Base-by-base conservation (phyloP, 2,113 vertebrate species). In the Serinus canaria region DNA sequence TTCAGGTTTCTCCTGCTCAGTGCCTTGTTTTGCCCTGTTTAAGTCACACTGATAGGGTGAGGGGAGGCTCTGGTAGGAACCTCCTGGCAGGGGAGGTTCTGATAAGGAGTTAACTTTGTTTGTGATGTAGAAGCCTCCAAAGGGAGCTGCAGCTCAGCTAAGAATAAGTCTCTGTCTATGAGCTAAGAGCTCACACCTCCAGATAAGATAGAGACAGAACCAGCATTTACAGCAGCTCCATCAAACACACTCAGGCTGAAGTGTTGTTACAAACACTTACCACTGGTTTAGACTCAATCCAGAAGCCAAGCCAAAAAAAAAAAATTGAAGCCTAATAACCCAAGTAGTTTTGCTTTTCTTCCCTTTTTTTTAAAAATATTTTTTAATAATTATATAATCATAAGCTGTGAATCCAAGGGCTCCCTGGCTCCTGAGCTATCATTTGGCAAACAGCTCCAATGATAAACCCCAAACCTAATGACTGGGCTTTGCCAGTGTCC, bases 401-500 rank as follows among this genome's bases (percentile, higher is more conserved):
- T 37, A 90, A 81, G 56, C 33, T 81, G 89, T 83, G 83, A 84
- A 82, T 95, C 95, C 91, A 90, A 94, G 44, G 18, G 41, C n/a
- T 92, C 52, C 59, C 75, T 79, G 87, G 50, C 67, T 96, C 82
- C 78, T 46, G 72, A 94, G 90, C 88, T 66, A 20, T 75, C 44
- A 68, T 90, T 89, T 96, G 69, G 90, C 88, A 90, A 96, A 83
- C 53, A 87, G 55, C 75, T 87, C 50, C 92, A 75, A 86, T 93
- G 89, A 93, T 3, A 81, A 86, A 35, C 1, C 81, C 82, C 88
- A 52, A 68, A 63, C 35, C 79, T 81, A 87, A 92, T 49, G 85
- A 43, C 56, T 86, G 63, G 9, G 4, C 55, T 62, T 28, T 53
- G n/a, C 90, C 75, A 2, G 31, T 41, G 58, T 70, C 64, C 56